A percentile compares a stretch with the other conserved stretches of the same genome.
These are phyloP conservation scores for Apis laboriosa DNA, from an alignment of 1,140 invertebrate genomes.

Conservation along the genomic window DNA sequence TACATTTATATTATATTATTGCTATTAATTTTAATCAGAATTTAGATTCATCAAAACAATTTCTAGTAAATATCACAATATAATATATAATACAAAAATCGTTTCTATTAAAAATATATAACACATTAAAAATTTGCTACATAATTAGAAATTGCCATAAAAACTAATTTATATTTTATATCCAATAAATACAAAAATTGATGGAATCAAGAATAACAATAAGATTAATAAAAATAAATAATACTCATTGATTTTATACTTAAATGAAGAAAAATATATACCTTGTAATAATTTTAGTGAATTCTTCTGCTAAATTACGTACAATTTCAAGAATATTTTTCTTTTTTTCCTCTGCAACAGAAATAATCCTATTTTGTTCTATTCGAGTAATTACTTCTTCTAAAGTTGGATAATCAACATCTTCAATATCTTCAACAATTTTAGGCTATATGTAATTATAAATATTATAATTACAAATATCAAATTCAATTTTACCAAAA, in stretches of 20 bases:
- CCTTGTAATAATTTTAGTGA: constrained; percentile 68
- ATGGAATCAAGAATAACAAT: background rate
- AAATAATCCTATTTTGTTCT: constrained; percentile 82
- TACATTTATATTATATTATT: too few species aligned
- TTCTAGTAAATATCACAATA: too few species aligned
- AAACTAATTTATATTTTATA: too few species aligned
- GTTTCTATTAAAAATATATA: too few species aligned
- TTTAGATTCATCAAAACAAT: too few species aligned
- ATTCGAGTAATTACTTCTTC: constrained; percentile 84
- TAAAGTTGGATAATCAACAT: constrained; percentile 83
- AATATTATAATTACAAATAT: constrained; percentile 57
- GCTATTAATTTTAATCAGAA: too few species aligned
- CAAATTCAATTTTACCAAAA: constrained; percentile 1
- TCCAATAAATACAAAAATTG: background rate
- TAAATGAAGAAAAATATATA: constrained; percentile 21
- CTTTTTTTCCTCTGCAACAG: constrained; percentile 83
- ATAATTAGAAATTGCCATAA: too few species aligned
- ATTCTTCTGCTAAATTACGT: constrained; percentile 71
- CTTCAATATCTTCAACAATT: constrained; percentile 82
- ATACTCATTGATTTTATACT: background rate
- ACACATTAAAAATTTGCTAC: too few species aligned
- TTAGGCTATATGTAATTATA: constrained; percentile 58
- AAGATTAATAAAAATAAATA: background rate
- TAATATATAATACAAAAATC: too few species aligned
- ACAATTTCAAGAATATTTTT: constrained; percentile 68